Percentiles rank a stretch among this genome's conserved stretches.
Evolutionary conservation across 1,140 invertebrate genomes (phyloP).

Genomic region (Phymorhynchus buccinoides): DNA sequence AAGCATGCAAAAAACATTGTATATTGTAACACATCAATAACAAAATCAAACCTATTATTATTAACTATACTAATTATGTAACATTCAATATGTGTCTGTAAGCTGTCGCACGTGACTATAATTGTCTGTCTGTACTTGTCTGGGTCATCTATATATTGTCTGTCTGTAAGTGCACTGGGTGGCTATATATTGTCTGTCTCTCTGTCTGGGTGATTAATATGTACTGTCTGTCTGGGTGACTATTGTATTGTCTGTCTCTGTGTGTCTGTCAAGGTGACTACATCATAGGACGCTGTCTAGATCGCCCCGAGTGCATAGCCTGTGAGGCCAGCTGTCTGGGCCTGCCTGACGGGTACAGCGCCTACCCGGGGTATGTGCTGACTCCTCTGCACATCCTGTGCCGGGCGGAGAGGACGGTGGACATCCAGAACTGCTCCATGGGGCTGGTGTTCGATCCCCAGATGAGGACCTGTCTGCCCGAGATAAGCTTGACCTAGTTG

Average conservation of each 20-base stretch:
- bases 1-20: too few species aligned
- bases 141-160: too few species aligned
- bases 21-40: too few species aligned
- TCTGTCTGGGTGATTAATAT: too few species aligned
- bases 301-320: constrained; percentile 50
- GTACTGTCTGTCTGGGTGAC: too few species aligned
- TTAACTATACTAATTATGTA: too few species aligned
- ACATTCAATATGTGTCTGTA: too few species aligned
- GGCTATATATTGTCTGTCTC: too few species aligned
- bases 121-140: not conserved
- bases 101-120: too few species aligned
- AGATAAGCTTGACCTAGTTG: constrained; percentile 57
- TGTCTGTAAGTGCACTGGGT: not conserved
- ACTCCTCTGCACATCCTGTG: constrained; percentile 57
- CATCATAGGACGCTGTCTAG: constrained; percentile 55
- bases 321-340: constrained; percentile 61
- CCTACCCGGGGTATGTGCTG: constrained; percentile 54
- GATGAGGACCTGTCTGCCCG: constrained; percentile 49
- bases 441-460: constrained; percentile 59
- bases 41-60: too few species aligned
- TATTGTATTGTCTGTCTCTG: too few species aligned
- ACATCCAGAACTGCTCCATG: constrained; percentile 51
- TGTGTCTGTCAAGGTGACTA: constrained; percentile 56
- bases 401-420: constrained; percentile 52
- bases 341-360: constrained; percentile 56